A percentile compares a stretch with the other conserved stretches of the same genome.
These are phyloP conservation scores for Heliocidaris erythrogramma DNA, from an alignment of 35 echinoderm and acorn worm genomes.

Conservation along the genomic window DNA sequence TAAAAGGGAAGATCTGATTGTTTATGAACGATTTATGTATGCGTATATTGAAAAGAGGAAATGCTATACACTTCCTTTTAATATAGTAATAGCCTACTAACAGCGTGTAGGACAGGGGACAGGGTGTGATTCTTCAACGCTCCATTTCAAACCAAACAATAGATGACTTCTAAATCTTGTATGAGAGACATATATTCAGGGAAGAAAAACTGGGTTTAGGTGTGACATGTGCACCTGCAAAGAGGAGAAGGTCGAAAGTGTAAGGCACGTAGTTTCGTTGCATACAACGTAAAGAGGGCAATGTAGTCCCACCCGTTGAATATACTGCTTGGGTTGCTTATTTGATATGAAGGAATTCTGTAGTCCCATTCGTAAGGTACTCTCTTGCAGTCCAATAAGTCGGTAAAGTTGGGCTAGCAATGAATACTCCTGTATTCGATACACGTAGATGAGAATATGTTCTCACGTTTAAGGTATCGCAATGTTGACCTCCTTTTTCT, in stretches of 20 bases:
- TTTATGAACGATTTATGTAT: too few relatives aligned
- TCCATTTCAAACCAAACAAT: not conserved
- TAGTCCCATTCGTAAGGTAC: not conserved
- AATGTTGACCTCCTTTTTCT: not conserved
- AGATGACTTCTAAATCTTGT: not conserved
- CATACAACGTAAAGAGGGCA: not conserved
- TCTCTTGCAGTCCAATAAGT: not conserved
- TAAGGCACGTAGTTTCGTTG: not conserved
- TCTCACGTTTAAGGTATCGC: too few relatives aligned
- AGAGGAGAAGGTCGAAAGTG: not conserved
- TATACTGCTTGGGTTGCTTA: not conserved
- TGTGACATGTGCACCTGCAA: not conserved
- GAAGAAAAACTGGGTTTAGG: not conserved
- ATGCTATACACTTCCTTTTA: too few relatives aligned
- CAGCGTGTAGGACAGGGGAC: too few relatives aligned
- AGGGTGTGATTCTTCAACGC: not conserved
- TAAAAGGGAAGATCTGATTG: too few relatives aligned
- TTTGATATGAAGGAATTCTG: not conserved
- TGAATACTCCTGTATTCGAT: not conserved
- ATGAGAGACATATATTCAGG: not conserved
- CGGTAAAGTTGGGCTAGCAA: not conserved
- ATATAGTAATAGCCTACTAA: too few relatives aligned
- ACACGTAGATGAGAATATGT: too few relatives aligned
- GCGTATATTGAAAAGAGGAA: too few relatives aligned
- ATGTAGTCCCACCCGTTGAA: conserved; percentile 8